Evolutionary conservation across 2,797 vertebrate genomes (phyloP).

Genomic region (Smutsia temminckii): DNA sequence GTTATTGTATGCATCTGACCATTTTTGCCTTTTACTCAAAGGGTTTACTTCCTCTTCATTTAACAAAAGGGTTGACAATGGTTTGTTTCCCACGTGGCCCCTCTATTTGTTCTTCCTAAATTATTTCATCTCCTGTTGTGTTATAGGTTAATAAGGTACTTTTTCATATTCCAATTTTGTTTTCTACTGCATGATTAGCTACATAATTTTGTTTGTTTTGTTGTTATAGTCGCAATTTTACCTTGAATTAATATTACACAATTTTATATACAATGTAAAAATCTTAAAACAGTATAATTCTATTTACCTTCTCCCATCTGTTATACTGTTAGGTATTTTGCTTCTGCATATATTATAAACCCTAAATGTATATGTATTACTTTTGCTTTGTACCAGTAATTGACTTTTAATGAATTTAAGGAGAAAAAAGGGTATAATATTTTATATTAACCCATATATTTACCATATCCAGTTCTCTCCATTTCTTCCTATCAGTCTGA

Average conservation of each 20-base stretch:
- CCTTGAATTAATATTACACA: background rate
- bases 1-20: background rate
- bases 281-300: background rate
- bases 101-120: background rate
- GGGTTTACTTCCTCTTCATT: background rate
- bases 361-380: background rate
- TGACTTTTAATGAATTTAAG: background rate
- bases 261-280: background rate
- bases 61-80: background rate
- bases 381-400: background rate
- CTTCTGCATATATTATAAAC: background rate
- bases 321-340: background rate
- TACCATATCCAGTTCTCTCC: background rate
- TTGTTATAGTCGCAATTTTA: background rate
- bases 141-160: background rate
- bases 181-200: background rate
- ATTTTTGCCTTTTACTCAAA: background rate
- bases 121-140: background rate
- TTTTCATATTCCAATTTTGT: background rate
- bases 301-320: background rate
- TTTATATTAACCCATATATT: background rate
- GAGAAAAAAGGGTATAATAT: background rate
- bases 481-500: background rate
- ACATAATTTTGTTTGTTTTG: background rate
- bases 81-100: background rate